phyloP scores from a whole-genome alignment of 64 coral and sea anemone species.

The Trachythela sp. region DNA sequence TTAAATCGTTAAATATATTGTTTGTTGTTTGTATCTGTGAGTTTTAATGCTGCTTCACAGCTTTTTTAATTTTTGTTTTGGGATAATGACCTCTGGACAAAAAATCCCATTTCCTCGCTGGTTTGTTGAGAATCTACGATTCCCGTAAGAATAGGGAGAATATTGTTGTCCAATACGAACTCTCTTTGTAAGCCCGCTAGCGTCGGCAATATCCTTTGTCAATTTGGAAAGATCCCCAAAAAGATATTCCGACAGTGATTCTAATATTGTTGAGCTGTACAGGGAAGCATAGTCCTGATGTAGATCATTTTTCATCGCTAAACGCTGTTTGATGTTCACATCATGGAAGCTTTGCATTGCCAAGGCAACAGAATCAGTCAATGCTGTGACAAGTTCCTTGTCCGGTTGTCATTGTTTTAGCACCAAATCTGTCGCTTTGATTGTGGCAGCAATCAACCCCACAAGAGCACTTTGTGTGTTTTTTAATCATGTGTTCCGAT shows the following conservation, averaged over 20 bases:
- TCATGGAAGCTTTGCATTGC: constrained; percentile 17
- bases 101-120: constrained; percentile 15
- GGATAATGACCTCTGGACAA: constrained; percentile 10
- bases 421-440: constrained; percentile 18
- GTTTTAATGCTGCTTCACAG: constrained; percentile 12
- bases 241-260: constrained; percentile 3
- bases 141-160: not conserved
- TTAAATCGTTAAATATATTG: not conserved
- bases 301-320: constrained; percentile 16
- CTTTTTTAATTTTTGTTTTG: constrained; percentile 15
- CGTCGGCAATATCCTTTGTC: constrained; percentile 21
- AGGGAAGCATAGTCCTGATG: constrained; percentile 10
- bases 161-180: not conserved
- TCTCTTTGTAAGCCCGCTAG: not conserved
- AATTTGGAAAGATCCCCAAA: constrained; percentile 19
- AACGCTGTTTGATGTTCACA: not conserved
- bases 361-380: constrained; percentile 8
- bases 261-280: not conserved
- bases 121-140: not conserved
- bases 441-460: constrained; percentile 4
- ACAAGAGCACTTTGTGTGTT: constrained; percentile 5
- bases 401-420: constrained; percentile 14
- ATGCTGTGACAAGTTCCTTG: constrained; percentile 13
- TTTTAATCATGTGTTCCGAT: constrained; percentile 9
- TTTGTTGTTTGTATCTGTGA: not conserved